These are phyloP conservation scores for Toxonevra muliebris DNA, from an alignment of 2,888 invertebrate species.

Conservation along the genomic window DNA sequence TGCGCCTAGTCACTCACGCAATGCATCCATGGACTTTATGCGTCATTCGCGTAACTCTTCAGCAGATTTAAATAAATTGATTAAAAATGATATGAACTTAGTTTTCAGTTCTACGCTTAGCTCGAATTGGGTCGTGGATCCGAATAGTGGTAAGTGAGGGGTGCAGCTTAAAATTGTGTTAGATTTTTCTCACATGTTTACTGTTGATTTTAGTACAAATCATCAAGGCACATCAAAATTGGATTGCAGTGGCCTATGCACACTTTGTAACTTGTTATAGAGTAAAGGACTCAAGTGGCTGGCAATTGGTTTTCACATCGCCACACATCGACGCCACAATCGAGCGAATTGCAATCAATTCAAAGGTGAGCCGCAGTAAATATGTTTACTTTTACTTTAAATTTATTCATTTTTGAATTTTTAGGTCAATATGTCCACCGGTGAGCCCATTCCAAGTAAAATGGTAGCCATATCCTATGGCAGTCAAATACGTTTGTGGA, in stretches of 20 bases:
- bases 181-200: too few relatives aligned
- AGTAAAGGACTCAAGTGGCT: slow-evolving; percentile 95
- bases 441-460: slow-evolving; percentile 71
- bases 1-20: slow-evolving; percentile 76
- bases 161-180: too few relatives aligned
- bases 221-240: slow-evolving; percentile 96
- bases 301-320: slow-evolving; percentile 95
- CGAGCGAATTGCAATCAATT: slow-evolving; percentile 91
- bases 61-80: slow-evolving; percentile 77
- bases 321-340: slow-evolving; percentile 87
- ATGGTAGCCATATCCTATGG: slow-evolving; percentile 87
- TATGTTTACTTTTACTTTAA: background rate
- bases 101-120: slow-evolving; percentile 71
- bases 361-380: slow-evolving; percentile 64
- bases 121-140: slow-evolving; percentile 79
- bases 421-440: slow-evolving; percentile 60
- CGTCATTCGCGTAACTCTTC: slow-evolving; percentile 78
- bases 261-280: slow-evolving; percentile 95
- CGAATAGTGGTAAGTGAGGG: slow-evolving; percentile 65
- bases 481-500: slow-evolving; percentile 80
- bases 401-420: background rate
- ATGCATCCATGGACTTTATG: slow-evolving; percentile 80
- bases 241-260: slow-evolving; percentile 96
- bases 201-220: slow-evolving; percentile 73
- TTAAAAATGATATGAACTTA: slow-evolving; percentile 76